phyloP scores from a whole-genome alignment of 1,140 invertebrate species.

The Drosophila willistoni region DNA sequence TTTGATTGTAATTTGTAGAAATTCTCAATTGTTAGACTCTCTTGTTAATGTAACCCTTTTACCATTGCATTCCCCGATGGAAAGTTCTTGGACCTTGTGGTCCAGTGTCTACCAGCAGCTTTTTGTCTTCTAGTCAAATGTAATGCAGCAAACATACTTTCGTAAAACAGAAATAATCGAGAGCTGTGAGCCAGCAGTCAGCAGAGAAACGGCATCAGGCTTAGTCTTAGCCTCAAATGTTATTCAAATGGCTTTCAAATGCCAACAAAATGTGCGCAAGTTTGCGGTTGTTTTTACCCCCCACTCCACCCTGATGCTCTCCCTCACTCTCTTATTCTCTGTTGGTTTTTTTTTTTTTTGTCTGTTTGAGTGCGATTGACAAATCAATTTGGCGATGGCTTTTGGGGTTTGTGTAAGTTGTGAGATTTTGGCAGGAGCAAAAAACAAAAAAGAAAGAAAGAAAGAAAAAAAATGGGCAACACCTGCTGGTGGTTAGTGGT shows the following conservation, averaged over 20 bases:
- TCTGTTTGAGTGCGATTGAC: slow-evolving; percentile 61
- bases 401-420: slow-evolving; percentile 46
- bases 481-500: slow-evolving; percentile 70
- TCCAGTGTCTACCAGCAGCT: slow-evolving; percentile 18
- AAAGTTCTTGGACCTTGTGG: slow-evolving; percentile 5
- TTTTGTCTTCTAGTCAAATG: slow-evolving; percentile 17
- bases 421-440: slow-evolving; percentile 25
- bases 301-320: neutral
- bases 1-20: no score
- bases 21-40: no score
- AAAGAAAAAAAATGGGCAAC: slow-evolving; percentile 37
- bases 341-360: slow-evolving; percentile 11
- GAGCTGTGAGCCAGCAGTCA: slow-evolving; percentile 8
- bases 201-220: slow-evolving; percentile 21
- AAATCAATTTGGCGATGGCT: slow-evolving; percentile 76
- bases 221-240: slow-evolving; percentile 48
- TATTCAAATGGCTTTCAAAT: slow-evolving; percentile 80
- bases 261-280: slow-evolving; percentile 74
- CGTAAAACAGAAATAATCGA: slow-evolving; percentile 22
- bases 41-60: neutral
- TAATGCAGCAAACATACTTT: slow-evolving; percentile 16
- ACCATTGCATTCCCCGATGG: neutral
- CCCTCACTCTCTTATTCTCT: neutral
- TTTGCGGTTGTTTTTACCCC: slow-evolving; percentile 51
- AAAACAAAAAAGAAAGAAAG: slow-evolving; percentile 8